phyloP scores from a whole-genome alignment of 2,888 invertebrate species.

The Lucinisca nassula region DNA sequence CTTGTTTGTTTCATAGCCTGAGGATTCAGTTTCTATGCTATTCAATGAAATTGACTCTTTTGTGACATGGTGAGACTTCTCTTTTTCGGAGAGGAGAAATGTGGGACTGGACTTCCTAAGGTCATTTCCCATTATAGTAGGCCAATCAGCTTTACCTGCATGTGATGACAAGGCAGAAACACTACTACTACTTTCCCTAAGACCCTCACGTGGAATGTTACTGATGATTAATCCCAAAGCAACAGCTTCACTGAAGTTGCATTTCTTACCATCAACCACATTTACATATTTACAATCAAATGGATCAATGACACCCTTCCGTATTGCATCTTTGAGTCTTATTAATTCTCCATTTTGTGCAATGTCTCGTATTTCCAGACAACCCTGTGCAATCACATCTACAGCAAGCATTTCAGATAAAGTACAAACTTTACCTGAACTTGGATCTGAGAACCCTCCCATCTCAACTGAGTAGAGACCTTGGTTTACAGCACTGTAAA shows the following conservation, averaged over 20 bases:
- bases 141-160: conserved; percentile 41
- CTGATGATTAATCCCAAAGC: conserved; percentile 83
- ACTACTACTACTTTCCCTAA: conserved; percentile 75
- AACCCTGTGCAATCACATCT: conserved; percentile 83
- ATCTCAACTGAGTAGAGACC: conserved; percentile 88
- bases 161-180: conserved; percentile 42
- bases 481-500: conserved; percentile 85
- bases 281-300: conserved; percentile 78
- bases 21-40: conserved; percentile 69
- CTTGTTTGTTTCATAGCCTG: conserved; percentile 69
- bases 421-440: conserved; percentile 80
- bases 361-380: conserved; percentile 80
- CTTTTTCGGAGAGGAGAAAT: not conserved
- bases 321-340: conserved; percentile 91
- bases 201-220: conserved; percentile 80
- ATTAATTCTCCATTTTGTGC: conserved; percentile 87
- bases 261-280: conserved; percentile 69
- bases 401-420: conserved; percentile 86
- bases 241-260: conserved; percentile 81
- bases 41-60: conserved; percentile 60
- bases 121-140: conserved; percentile 25
- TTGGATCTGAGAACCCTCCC: conserved; percentile 85
- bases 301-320: conserved; percentile 87
- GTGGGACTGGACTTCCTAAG: conserved; percentile 35
- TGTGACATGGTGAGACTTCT: conserved; percentile 32